Percentiles rank a stretch among this genome's conserved stretches.
These are phyloP conservation scores for Aythya baeri DNA, from an alignment of 2,113 vertebrate species.

Conservation along the genomic window DNA sequence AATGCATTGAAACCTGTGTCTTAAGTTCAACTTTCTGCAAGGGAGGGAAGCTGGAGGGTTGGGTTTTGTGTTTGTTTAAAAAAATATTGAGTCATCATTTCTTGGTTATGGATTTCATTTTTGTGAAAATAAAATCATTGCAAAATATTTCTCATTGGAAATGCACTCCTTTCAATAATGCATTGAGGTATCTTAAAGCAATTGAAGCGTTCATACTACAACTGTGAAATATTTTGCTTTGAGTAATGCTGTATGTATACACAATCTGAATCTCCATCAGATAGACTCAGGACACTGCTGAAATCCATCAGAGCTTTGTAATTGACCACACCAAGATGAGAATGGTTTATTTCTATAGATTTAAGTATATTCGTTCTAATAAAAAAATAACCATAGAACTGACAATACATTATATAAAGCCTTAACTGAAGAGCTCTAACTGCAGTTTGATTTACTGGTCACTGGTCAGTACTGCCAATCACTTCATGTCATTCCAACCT, in stretches of 20 bases:
- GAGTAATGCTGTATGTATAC: background rate
- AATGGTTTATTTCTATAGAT: background rate
- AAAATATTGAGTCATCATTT: background rate
- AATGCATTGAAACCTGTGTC: background rate
- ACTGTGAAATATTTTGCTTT: background rate
- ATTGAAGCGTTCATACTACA: background rate
- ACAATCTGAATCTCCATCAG: background rate
- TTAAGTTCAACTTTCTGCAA: background rate
- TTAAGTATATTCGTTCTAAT: background rate
- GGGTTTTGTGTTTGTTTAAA: background rate
- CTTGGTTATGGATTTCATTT: background rate
- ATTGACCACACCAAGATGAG: background rate
- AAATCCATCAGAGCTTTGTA: slow-evolving; percentile 10
- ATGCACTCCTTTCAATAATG: background rate
- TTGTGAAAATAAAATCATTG: background rate
- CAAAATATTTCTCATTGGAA: background rate
- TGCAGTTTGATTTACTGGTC: background rate
- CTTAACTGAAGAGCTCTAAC: background rate
- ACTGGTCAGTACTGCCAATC: background rate
- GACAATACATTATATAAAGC: background rate
- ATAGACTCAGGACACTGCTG: background rate
- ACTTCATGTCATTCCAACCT: background rate
- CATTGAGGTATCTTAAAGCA: background rate
- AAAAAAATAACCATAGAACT: background rate
- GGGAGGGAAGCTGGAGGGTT: background rate